Base-by-base conservation (phyloP, 2,888 invertebrate species). In the Synanthedon tipuliformis region DNA sequence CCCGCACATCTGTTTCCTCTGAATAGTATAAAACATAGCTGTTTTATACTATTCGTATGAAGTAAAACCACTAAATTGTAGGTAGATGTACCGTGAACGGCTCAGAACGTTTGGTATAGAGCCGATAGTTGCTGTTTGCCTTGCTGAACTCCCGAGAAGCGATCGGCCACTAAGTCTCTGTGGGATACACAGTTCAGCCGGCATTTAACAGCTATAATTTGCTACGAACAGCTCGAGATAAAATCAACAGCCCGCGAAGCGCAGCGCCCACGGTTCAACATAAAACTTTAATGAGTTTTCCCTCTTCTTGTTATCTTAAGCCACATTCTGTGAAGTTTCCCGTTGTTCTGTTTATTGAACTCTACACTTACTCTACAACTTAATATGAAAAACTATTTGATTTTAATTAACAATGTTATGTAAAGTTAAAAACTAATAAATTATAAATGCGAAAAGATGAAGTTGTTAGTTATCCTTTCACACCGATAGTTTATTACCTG, bases 251-350 rank as follows among this genome's bases (percentile, higher is more conserved):
- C 68, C 64, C 58, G 62, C 65, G 60, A 51, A 64, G 49, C 23
- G 64, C 58, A 61, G 59, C 60, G 64, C 66, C 59, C 56, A 62
- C 59, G 60, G 62, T 64, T 63, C 68, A 78, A 74, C 78, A 78
- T 81, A 80, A 82, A 84, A 84, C 77, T 84, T 85, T 77, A 82
- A 85, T 81, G 81, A 84, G 79, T 82, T 82, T 81, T 63, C 68
- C 72, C 73, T 74, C 75, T 65, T 73, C 74, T 78, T 80, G 81
- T 80, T 83, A 80, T 81, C 79, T 77, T 73, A 71, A 73, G 66
- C 67, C 68, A 71, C 71, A 69, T 78, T 74, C 64, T 68, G 62
- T 66, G 62, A 76, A 77, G 70, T 78, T 76, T 66, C 60, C 64
- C 71, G 68, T 71, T 74, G 71, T 72, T 75, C 75, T 78, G 73